Conservation (phyloP, 2,113 vertebrate species). For the Equus przewalskii region DNA sequence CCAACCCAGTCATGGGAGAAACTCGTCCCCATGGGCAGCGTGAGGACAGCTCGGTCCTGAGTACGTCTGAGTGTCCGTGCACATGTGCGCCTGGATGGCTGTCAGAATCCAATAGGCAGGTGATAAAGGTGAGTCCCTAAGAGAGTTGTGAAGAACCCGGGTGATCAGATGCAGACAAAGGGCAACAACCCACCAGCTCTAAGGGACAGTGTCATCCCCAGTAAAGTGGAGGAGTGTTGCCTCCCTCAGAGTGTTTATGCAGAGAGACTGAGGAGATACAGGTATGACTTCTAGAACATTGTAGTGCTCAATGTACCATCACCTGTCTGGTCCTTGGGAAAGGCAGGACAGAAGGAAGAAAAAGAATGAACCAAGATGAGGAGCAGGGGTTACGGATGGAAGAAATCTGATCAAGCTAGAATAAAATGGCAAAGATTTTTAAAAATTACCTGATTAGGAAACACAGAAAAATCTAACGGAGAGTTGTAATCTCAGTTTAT, state of each 20-base stretch:
- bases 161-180: not conserved
- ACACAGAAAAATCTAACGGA: not conserved
- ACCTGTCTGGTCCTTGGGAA: not conserved
- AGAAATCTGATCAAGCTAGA: not conserved
- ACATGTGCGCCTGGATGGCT: not conserved
- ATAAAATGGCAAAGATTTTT: not conserved
- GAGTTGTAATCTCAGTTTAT: not conserved
- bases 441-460: not conserved
- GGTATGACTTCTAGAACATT: not conserved
- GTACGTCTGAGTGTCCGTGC: not conserved
- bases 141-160: not conserved
- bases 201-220: not conserved
- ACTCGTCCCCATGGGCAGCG: not conserved
- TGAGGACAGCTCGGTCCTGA: not conserved
- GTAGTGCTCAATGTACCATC: not conserved
- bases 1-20: not conserved
- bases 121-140: not conserved
- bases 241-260: not conserved
- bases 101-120: not conserved
- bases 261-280: not conserved
- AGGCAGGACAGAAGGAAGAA: accelerated
- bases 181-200: not conserved
- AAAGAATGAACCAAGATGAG: not conserved
- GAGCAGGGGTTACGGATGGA: not conserved
- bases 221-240: not conserved